Conservation (phyloP, 2,113 vertebrate species). For the Desmodus rotundus region DNA sequence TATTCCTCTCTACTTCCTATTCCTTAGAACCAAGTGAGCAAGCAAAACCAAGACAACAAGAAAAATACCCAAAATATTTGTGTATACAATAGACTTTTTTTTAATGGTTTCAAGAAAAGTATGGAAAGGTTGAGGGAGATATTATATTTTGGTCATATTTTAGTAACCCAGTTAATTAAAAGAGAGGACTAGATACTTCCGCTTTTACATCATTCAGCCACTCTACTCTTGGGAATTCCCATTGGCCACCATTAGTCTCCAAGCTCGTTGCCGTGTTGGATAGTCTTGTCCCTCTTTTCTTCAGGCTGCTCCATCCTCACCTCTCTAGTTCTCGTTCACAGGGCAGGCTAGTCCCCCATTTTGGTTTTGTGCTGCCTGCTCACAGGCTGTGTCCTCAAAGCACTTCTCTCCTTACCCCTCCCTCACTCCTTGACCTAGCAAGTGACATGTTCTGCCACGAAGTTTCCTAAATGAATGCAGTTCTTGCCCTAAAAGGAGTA, state of each 20-base stretch:
- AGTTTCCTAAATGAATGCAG: not conserved
- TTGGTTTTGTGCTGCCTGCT: not conserved
- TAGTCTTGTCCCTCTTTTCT: too few species aligned
- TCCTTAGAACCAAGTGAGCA: not conserved
- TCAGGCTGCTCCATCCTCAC: not conserved
- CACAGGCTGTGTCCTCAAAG: not conserved
- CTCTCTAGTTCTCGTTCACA: not conserved
- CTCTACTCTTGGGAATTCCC: too few species aligned
- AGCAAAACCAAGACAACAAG: not conserved
- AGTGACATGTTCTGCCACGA: not conserved
- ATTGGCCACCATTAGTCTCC: not conserved
- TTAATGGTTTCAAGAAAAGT: not conserved
- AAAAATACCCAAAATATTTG: not conserved
- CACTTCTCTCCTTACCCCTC: not conserved
- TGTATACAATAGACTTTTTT: not conserved
- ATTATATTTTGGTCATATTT: not conserved
- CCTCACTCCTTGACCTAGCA: not conserved
- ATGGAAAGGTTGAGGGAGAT: not conserved
- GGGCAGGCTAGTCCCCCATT: not conserved
- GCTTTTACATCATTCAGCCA: not conserved
- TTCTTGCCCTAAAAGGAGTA: not conserved
- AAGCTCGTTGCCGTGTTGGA: too few species aligned
- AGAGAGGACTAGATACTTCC: too few species aligned
- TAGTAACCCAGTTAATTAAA: not conserved
- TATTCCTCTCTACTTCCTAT: not conserved